Conservation (phyloP, 2,888 invertebrate genomes). For the Calameuta pallipes region DNA sequence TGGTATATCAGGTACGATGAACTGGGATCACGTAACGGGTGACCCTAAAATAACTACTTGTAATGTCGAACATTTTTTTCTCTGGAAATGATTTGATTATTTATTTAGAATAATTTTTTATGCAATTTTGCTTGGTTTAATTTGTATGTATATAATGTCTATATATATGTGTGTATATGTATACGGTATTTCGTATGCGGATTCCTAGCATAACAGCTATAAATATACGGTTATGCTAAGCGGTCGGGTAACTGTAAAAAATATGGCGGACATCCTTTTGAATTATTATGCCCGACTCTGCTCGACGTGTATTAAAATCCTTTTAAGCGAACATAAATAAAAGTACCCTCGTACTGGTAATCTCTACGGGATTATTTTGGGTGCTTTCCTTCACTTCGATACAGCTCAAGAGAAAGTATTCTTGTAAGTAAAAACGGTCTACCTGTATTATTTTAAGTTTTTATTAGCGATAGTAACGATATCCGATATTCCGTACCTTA, state of each 20-base stretch:
- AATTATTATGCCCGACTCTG: slow-evolving; percentile 44
- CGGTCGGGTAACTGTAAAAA: slow-evolving; percentile 22
- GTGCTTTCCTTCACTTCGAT: not conserved
- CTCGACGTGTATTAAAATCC: slow-evolving; percentile 56
- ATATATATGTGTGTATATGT: not conserved
- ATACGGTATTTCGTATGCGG: not conserved
- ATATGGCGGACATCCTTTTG: slow-evolving; percentile 45
- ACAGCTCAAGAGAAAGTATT: slow-evolving; percentile 17
- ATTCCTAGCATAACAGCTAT: not conserved
- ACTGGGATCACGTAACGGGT: not conserved
- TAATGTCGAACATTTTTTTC: not conserved
- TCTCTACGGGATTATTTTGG: slow-evolving; percentile 42
- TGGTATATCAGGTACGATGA: not conserved
- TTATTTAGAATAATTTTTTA: not conserved
- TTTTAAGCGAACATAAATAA: slow-evolving; percentile 59
- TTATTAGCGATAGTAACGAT: not conserved
- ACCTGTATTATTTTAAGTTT: not conserved
- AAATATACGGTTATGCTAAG: not conserved
- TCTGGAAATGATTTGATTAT: not conserved
- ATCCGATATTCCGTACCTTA: not conserved
- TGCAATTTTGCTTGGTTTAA: not conserved
- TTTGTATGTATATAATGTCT: too few relatives aligned
- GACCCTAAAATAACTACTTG: not conserved
- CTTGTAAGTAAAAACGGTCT: not conserved
- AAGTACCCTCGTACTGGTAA: slow-evolving; percentile 42